Percentiles rank a stretch among this genome's conserved stretches.
Evolutionary conservation across 2,113 vertebrate genomes (phyloP).

Genomic region (Eclectus roratus): DNA sequence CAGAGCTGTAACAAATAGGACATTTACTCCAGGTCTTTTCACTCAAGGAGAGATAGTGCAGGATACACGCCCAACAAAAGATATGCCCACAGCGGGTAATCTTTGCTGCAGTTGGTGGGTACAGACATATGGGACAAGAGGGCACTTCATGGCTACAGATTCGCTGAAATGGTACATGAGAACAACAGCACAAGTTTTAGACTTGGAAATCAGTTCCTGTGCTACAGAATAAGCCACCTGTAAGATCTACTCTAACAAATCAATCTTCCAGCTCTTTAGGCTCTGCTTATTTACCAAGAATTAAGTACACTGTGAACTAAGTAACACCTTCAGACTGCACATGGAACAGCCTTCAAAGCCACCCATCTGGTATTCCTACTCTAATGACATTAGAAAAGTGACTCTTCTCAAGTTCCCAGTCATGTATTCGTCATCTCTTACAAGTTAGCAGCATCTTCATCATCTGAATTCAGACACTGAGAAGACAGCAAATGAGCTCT

Average conservation of each 20-base stretch:
- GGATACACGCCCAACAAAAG: conserved; percentile 97
- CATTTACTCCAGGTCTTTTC: conserved; percentile 97
- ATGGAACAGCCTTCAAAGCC: not conserved
- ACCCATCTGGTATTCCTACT: not conserved
- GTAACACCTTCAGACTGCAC: not conserved
- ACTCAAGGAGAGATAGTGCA: conserved; percentile 94
- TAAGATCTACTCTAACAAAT: not conserved
- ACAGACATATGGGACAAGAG: conserved; percentile 97
- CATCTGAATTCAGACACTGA: not conserved
- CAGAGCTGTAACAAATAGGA: conserved; percentile 95
- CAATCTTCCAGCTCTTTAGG: not conserved
- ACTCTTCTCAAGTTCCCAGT: not conserved
- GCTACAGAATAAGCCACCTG: not conserved
- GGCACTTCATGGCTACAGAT: conserved; percentile 98
- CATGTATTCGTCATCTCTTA: not conserved
- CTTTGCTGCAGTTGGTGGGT: conserved; percentile 92
- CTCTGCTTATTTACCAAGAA: not conserved
- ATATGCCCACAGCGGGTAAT: conserved; percentile 98
- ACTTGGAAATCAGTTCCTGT: not conserved
- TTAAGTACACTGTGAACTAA: not conserved
- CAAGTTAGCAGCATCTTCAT: not conserved
- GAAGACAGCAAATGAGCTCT: not conserved
- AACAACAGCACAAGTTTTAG: not conserved
- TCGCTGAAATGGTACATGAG: conserved; percentile 73
- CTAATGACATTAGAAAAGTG: not conserved